Base-by-base conservation (phyloP, 2,888 invertebrate genomes). In the Rugalucina vietnamica region DNA sequence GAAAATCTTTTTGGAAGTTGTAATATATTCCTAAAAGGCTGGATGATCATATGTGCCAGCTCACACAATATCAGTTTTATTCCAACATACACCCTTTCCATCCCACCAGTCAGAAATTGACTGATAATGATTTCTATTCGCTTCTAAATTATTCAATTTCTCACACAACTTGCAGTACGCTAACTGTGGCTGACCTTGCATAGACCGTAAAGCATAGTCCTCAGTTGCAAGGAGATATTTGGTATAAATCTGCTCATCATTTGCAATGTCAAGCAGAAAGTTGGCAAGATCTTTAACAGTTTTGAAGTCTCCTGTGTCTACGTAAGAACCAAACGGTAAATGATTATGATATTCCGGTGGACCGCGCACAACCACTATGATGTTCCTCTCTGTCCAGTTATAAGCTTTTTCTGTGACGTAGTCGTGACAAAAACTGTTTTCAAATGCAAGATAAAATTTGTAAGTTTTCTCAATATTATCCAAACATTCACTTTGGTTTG, bases 401-500 rank as follows among this genome's bases (percentile, higher is more conserved):
- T 72, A 72, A 2, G 72, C 72, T n/a, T 72, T 72, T 37, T 72
- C 72, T n/a, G 72, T 72, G 8, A 72, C 24, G 76, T 92, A 91
- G 49, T 91, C 90, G 29, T 78, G 72, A 82, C 91, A 91, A 2
- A 91, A 70, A 4, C 86, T 79, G 81, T 89, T 91, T 76, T 92
- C 91, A 83, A 92, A 92, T 4, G 90, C 77, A 57, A 91, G 75
- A 84, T 92, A 92, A 76, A 90, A 92, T 36, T 88, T 88, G 79
- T 88, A 88, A 1, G 73, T 72, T 14, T 81, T 74, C 39, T 81
- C 39, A 36, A 87, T 81, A 14, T 77, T 50, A 0, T 36, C 29
- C 10, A 72, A 43, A n/a, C 72, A 72, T 29, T 29, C 27, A 24
- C 29, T 49, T 49, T 72, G 72, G 43, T 72, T 72, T 4, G 4